Conservation (phyloP, 2,888 invertebrate species). For the Salpingus planirostris region DNA sequence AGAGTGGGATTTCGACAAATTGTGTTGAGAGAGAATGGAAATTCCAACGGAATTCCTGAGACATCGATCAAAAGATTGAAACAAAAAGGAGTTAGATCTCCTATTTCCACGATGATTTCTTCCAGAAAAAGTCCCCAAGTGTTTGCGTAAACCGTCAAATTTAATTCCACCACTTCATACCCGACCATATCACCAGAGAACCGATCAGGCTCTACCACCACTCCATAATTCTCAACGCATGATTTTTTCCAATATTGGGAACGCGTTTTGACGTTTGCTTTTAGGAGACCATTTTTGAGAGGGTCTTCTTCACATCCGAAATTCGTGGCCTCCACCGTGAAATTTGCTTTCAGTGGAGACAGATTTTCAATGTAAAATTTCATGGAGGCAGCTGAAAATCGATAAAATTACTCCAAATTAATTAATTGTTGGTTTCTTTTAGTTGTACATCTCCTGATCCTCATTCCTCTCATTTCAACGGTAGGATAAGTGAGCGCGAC, state of each 20-base stretch:
- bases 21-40: constrained; percentile 34
- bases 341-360: constrained; percentile 29
- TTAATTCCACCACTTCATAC: constrained; percentile 26
- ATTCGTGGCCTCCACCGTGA: constrained; percentile 27
- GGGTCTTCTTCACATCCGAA: constrained; percentile 21
- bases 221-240: too few species aligned
- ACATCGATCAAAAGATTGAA: constrained; percentile 37
- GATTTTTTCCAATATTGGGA: too few species aligned
- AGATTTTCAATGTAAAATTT: constrained; percentile 37
- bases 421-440: too few species aligned
- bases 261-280: constrained; percentile 4
- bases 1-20: constrained; percentile 26
- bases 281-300: constrained; percentile 5
- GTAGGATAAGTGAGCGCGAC: constrained; percentile 8
- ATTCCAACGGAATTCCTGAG: constrained; percentile 35
- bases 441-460: constrained; percentile 3
- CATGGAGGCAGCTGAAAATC: constrained; percentile 31
- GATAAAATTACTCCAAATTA: too few species aligned
- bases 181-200: constrained; percentile 23
- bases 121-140: constrained; percentile 44
- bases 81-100: constrained; percentile 32
- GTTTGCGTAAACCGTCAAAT: constrained; percentile 39
- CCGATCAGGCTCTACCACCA: constrained; percentile 31
- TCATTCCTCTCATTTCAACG: constrained; percentile 1
- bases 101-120: constrained; percentile 37